Conservation (phyloP, 1,140 invertebrate genomes). For the Rhynchophorus ferrugineus region DNA sequence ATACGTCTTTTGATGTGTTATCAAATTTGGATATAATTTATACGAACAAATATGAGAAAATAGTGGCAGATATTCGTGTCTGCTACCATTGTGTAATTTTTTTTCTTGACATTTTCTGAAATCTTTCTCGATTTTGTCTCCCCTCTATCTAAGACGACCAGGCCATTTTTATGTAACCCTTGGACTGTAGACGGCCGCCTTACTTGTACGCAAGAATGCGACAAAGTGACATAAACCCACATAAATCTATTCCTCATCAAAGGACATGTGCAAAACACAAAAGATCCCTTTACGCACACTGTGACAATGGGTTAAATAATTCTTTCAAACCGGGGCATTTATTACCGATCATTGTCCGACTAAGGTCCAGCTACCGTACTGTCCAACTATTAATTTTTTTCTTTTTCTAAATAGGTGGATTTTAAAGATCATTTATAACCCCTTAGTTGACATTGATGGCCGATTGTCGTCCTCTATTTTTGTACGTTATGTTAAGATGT, state of each 20-base stretch:
- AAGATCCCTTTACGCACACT: conserved; percentile 10
- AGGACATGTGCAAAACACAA: conserved; percentile 11
- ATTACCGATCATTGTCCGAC: conserved; percentile 12
- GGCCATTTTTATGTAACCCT: conserved; percentile 9
- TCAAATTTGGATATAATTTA: too few relatives aligned
- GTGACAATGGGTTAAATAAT: conserved; percentile 17
- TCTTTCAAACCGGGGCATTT: conserved; percentile 16
- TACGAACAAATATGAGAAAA: too few relatives aligned
- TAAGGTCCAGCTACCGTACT: conserved; percentile 10
- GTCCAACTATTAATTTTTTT: conserved; percentile 13
- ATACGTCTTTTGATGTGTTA: too few relatives aligned
- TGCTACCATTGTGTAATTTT: too few relatives aligned
- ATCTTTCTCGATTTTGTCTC: too few relatives aligned
- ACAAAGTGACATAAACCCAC: conserved; percentile 15
- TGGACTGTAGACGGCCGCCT: conserved; percentile 8
- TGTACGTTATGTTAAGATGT: conserved; percentile 4
- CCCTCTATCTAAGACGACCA: too few relatives aligned
- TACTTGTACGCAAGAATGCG: conserved; percentile 5
- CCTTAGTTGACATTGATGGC: conserved; percentile 18
- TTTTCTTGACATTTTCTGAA: too few relatives aligned
- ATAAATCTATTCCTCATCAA: conserved; percentile 19
- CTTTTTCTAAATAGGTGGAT: conserved; percentile 8
- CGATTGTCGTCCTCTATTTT: conserved; percentile 3
- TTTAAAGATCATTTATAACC: conserved; percentile 16
- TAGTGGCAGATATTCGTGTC: too few relatives aligned